A percentile compares a stretch with the other conserved stretches of the same genome.
Evolutionary conservation across 2,797 vertebrate genomes (phyloP).

Genomic region (Myiotriccus ornatus): DNA sequence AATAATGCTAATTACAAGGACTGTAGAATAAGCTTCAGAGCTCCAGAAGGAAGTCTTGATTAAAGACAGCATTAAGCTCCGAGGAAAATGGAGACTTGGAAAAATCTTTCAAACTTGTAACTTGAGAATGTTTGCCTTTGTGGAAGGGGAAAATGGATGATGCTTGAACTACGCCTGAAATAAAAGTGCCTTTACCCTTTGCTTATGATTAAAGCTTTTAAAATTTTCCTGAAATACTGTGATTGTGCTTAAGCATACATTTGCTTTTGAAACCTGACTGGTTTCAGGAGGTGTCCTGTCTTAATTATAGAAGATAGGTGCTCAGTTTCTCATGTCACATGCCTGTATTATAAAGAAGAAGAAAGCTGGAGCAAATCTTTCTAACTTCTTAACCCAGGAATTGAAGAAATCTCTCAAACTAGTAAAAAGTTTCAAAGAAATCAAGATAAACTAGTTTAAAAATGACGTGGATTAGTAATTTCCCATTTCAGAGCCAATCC

Average conservation of each 20-base stretch:
- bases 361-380: background rate
- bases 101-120: constrained; percentile 43
- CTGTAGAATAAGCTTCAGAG: background rate
- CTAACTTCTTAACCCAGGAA: background rate
- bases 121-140: constrained; percentile 40
- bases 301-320: background rate
- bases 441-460: background rate
- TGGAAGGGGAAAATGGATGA: constrained; percentile 45
- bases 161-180: constrained; percentile 15
- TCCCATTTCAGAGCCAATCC: background rate
- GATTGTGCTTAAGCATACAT: background rate
- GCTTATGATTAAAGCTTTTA: constrained; percentile 18
- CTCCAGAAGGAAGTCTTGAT: constrained; percentile 10
- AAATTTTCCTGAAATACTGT: constrained; percentile 20
- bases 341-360: background rate
- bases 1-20: background rate
- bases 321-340: background rate
- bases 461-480: background rate
- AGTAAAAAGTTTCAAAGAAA: background rate
- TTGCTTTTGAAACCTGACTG: constrained; percentile 14
- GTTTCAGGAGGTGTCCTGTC: background rate
- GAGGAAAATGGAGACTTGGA: constrained; percentile 40
- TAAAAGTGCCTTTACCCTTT: constrained; percentile 18
- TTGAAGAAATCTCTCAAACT: background rate
- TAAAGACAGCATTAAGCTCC: constrained; percentile 9